A percentile compares a stretch with the other conserved stretches of the same genome.
phyloP scores from a whole-genome alignment of 64 coral and sea anemone genomes.

The Pachyseris speciosa region DNA sequence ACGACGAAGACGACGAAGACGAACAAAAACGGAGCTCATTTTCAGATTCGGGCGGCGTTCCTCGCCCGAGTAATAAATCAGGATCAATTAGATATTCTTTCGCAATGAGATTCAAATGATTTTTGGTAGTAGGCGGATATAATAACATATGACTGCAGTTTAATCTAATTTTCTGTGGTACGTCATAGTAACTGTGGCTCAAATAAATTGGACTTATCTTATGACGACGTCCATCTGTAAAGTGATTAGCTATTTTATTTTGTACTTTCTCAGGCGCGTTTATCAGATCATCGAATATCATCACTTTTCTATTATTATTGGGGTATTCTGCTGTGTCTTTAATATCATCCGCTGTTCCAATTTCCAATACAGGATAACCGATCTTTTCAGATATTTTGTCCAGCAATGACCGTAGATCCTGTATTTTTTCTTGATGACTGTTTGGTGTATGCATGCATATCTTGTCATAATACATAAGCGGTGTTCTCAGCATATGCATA shows the following conservation, averaged over 20 bases:
- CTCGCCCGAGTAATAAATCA: no score
- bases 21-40: no score
- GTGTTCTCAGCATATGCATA: no score
- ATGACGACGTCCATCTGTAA: background rate
- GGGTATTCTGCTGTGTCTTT: background rate
- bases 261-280: background rate
- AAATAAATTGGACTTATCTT: background rate
- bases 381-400: no score
- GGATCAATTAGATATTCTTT: background rate
- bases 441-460: no score
- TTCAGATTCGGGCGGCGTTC: no score
- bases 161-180: background rate
- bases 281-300: background rate
- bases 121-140: background rate
- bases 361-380: background rate
- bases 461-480: no score
- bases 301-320: background rate
- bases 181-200: no score
- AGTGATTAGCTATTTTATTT: background rate
- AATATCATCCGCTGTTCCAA: background rate
- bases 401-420: no score
- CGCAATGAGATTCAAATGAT: background rate
- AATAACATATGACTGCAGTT: background rate
- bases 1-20: no score
- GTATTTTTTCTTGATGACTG: no score